Evolutionary conservation across 2,888 invertebrate species (phyloP).

Genomic region (Drosophila quinaria): DNA sequence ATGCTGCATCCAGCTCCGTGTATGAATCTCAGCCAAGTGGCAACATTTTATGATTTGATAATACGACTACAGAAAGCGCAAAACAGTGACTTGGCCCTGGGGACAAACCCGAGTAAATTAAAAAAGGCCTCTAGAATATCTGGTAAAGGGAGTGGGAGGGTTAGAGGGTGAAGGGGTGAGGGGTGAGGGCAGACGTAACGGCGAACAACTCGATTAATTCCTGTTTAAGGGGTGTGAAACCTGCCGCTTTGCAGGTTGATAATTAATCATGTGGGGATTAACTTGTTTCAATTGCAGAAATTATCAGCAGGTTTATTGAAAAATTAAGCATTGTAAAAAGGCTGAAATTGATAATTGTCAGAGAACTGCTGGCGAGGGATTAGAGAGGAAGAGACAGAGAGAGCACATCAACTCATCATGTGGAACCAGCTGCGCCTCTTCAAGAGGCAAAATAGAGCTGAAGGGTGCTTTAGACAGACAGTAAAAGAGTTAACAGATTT

Average conservation of each 20-base stretch:
- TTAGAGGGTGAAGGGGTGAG: background rate
- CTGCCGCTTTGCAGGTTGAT: slow-evolving; percentile 59
- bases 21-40: slow-evolving; percentile 76
- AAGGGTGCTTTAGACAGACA: background rate
- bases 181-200: slow-evolving; percentile 4
- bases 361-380: slow-evolving; percentile 36
- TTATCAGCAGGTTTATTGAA: slow-evolving; percentile 72
- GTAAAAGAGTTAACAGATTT: slow-evolving; percentile 62
- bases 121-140: slow-evolving; percentile 52
- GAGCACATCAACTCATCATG: background rate
- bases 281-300: slow-evolving; percentile 62
- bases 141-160: background rate
- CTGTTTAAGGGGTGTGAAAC: slow-evolving; percentile 51
- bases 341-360: slow-evolving; percentile 22
- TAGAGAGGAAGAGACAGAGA: slow-evolving; percentile 14
- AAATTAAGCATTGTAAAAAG: slow-evolving; percentile 61
- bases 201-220: slow-evolving; percentile 67
- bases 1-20: slow-evolving; percentile 19
- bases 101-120: slow-evolving; percentile 71
- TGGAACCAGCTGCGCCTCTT: slow-evolving; percentile 30
- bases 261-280: slow-evolving; percentile 81
- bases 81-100: slow-evolving; percentile 47
- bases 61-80: slow-evolving; percentile 73
- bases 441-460: background rate
- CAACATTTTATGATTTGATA: slow-evolving; percentile 85